Base-by-base conservation (phyloP, 1,140 invertebrate genomes). In the Hyles vespertilio region DNA sequence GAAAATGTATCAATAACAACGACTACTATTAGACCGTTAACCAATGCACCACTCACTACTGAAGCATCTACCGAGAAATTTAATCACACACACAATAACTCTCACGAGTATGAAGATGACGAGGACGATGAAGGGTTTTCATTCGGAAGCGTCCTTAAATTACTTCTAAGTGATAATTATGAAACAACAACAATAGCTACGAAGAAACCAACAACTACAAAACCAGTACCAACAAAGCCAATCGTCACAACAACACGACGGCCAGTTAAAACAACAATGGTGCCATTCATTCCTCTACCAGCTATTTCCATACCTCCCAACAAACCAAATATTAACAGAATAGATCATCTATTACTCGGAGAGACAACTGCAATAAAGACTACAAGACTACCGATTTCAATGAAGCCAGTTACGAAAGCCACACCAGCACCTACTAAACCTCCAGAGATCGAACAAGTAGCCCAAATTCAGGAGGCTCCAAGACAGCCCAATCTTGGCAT, bases 141-240 rank as follows among this genome's bases (percentile, higher is more conserved):
- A 0, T 85, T 92, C 32, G 91, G 91, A 58, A 91, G 81, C 61
- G 90, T 92, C 2, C 72, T 92, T 5, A 87, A 92, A 65, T 63
- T 92, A 3, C 68, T 92, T 32, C 87, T 92, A 32, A 87, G 90
- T 56, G 89, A 89, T 54, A 82, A 67, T 53, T 89, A 84, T 47
- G 87, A 85, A 51, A 65, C 79, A 9, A 87, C 79, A 47, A 82
- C 77, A 2, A 51, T 66, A 32, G 51, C 69, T 33, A 54, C 74
- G 1, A 72, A 65, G 33, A 51, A 34, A 51, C 32, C 40, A 54
- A 44, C 54, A 11, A 48, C 45, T 9, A 1, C 22, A 6, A 70
- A 65, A 62, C 58, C 56, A 40, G 48, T 62, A 12, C 43, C 59
- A 58, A 69, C 64, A n/a, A 68, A 63, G 8, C 32, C 44, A 36